Base-by-base conservation (phyloP, 2,797 vertebrate species). In the Rhinophrynus dorsalis region DNA sequence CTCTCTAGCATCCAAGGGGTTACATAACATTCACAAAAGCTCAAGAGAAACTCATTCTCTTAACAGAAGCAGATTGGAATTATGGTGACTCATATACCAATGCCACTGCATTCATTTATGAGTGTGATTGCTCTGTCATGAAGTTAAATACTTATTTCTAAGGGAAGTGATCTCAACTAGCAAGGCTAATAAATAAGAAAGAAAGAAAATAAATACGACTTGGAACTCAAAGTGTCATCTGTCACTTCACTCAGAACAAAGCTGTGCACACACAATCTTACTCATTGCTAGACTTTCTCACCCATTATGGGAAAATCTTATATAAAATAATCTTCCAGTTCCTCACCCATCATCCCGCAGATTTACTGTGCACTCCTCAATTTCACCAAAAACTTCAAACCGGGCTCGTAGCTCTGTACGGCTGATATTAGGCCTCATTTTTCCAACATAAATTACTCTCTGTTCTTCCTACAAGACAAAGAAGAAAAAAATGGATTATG, bases 301-400 rank as follows among this genome's bases (percentile, higher is more conserved):
- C 21, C 57, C n/a, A 27, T 1, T 8, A 8, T 40, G 13, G 2
- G 12, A 17, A 59, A 74, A 52, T 79, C 78, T 76, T 80, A 82
- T 88, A 84, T 66, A 83, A 74, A 74, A 82, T 80, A 81, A 82
- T 83, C 74, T 80, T 74, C 42, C 48, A 81, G 80, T 71, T 79
- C 78, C 93, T 94, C 90, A 99, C 96, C 96, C 96, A 85, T 98
- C 94, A 83, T 97, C 94, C 86, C 77, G 92, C 82, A 96, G 88
- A 91, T 97, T 97, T 87, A 99, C 92, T 71, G 94, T 91, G 81
- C 96, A 98, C 88, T 98, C 96, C 88, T 98, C 96, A 82, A 98
- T 97, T 93, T 99, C 96, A 83, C 96, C 96, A 80, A 99, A 99
- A 89, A 97, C 94, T 94, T 97, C 93, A 93, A 99, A 98, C 80